Conservation (phyloP, 2,797 vertebrate species). For the Tokudaia muenninki region DNA sequence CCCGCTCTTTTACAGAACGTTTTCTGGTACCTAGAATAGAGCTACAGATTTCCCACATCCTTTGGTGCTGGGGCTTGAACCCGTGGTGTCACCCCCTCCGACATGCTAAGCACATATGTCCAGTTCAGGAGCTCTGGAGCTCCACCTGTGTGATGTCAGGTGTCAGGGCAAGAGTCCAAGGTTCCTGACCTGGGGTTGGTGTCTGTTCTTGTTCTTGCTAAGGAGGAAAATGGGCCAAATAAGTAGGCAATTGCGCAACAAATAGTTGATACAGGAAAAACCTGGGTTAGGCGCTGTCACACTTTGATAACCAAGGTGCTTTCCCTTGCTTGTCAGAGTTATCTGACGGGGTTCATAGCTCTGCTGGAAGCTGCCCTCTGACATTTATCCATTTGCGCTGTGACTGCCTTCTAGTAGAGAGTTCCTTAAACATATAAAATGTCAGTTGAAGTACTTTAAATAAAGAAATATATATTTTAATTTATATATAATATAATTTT, state of each 20-base stretch:
- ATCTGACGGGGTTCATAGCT: fast-evolving
- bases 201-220: background rate
- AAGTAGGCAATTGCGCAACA: background rate
- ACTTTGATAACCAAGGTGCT: no score
- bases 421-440: background rate
- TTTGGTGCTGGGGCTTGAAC: background rate
- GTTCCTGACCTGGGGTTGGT: background rate
- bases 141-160: background rate
- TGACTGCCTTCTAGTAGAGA: background rate
- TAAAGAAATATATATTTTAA: background rate
- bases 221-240: background rate
- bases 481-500: background rate
- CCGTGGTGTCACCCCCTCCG: background rate
- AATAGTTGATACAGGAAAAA: background rate
- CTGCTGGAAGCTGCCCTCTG: fast-evolving
- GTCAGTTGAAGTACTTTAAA: background rate
- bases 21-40: background rate
- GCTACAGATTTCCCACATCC: background rate
- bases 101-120: background rate
- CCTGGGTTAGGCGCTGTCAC: fast-evolving
- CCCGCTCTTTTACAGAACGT: background rate
- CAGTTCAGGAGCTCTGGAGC: background rate
- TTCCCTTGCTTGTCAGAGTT: fast-evolving
- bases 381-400: fast-evolving
- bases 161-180: background rate